phyloP scores from a whole-genome alignment of 1,140 invertebrate species.

The Doryteuthis pealeii region DNA sequence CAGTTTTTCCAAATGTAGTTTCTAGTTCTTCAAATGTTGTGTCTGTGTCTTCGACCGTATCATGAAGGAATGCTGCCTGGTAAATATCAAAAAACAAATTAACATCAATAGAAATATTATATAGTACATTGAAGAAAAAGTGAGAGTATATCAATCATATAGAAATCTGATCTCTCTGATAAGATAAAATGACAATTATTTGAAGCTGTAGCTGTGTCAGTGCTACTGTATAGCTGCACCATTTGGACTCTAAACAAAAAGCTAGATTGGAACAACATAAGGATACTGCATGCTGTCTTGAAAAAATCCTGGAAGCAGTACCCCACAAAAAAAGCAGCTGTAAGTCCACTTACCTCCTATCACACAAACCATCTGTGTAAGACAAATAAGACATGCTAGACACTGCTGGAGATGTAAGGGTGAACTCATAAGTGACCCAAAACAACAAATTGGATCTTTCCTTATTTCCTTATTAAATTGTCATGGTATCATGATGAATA shows the following conservation, averaged over 20 bases:
- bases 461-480: not conserved
- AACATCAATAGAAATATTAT: not conserved
- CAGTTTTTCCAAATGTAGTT: slow-evolving; percentile 69
- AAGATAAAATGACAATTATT: not conserved
- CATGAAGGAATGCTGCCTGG: slow-evolving; percentile 79
- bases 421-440: not conserved
- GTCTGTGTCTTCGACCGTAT: slow-evolving; percentile 88
- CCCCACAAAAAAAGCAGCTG: too few species aligned
- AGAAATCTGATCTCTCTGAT: not conserved
- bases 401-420: too few species aligned
- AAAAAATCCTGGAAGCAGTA: too few species aligned
- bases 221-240: too few species aligned
- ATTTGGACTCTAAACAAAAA: too few species aligned
- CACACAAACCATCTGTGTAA: too few species aligned
- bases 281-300: too few species aligned
- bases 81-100: slow-evolving; percentile 23
- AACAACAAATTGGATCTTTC: not conserved
- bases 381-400: too few species aligned
- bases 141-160: not conserved
- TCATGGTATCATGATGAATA: not conserved
- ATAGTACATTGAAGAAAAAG: not conserved
- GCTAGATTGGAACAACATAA: too few species aligned
- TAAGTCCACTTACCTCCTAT: too few species aligned
- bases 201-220: too few species aligned
- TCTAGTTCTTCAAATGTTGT: slow-evolving; percentile 78